Percentiles rank a stretch among this genome's conserved stretches.
phyloP scores from a whole-genome alignment of 2,888 invertebrate species.

The Thera obeliscata region DNA sequence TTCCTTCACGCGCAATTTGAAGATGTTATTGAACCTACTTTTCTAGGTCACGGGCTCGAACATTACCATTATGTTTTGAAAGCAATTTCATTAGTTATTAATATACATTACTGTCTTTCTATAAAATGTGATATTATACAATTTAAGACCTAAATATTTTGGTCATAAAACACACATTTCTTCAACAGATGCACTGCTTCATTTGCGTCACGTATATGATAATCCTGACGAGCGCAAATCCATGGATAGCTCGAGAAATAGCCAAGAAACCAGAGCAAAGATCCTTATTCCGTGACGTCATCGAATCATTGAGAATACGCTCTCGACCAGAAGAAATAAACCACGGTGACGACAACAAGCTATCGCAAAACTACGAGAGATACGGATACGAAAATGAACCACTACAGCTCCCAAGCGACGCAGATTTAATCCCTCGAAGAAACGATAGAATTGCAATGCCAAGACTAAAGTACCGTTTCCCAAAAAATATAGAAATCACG shows the following conservation, averaged over 20 bases:
- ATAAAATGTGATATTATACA: neutral
- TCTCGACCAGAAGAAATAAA: conserved; percentile 67
- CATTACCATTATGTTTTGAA: neutral
- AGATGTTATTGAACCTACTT: conserved; percentile 15
- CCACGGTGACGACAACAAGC: conserved; percentile 68
- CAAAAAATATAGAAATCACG: conserved; percentile 60
- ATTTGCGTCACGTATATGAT: conserved; percentile 76
- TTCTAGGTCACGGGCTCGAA: conserved; percentile 23
- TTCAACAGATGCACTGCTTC: conserved; percentile 77
- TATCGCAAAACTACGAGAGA: conserved; percentile 62
- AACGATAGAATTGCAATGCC: conserved; percentile 78
- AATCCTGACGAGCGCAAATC: conserved; percentile 66
- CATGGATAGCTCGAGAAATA: conserved; percentile 53
- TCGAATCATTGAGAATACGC: conserved; percentile 70
- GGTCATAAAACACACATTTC: conserved; percentile 26
- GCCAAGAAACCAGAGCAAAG: conserved; percentile 58
- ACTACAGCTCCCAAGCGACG: conserved; percentile 61
- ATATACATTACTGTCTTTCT: neutral
- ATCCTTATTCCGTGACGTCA: conserved; percentile 74
- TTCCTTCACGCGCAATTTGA: conserved; percentile 18
- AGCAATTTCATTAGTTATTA: neutral
- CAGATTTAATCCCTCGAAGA: conserved; percentile 70
- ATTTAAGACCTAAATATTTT: neutral
- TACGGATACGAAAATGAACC: conserved; percentile 66
- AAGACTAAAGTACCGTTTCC: conserved; percentile 68